These are phyloP conservation scores for Dissostichus mawsoni DNA, from an alignment of 2,113 vertebrate genomes.

Conservation along the genomic window DNA sequence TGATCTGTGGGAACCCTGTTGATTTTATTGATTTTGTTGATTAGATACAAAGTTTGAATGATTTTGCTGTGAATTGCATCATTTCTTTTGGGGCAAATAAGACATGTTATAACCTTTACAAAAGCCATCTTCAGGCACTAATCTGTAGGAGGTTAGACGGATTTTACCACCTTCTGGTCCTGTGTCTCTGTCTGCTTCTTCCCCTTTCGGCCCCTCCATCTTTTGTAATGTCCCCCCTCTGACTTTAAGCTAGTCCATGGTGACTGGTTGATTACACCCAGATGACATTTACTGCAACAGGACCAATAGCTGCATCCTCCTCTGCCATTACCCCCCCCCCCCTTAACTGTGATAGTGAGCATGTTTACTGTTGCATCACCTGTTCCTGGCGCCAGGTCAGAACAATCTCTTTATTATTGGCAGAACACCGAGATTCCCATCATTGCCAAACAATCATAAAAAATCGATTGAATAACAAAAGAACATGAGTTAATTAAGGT, in stretches of 20 bases:
- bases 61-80: too few species aligned
- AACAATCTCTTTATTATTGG: slow-evolving; percentile 27
- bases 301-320: slow-evolving; percentile 20
- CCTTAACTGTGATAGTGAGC: slow-evolving; percentile 42
- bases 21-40: too few species aligned
- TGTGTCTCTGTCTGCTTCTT: background rate
- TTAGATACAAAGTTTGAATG: too few species aligned
- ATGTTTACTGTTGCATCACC: slow-evolving; percentile 34
- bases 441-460: slow-evolving; percentile 17
- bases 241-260: slow-evolving; percentile 1
- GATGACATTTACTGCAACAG: slow-evolving; percentile 6
- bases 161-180: too few species aligned
- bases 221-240: background rate
- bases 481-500: slow-evolving; percentile 3
- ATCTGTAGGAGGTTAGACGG: too few species aligned
- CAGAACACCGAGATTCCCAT: slow-evolving; percentile 4
- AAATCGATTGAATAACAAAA: slow-evolving; percentile 8
- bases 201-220: background rate
- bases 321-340: background rate
- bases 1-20: too few species aligned
- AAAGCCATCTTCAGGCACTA: too few species aligned
- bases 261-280: slow-evolving; percentile 11
- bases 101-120: too few species aligned
- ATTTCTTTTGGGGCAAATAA: too few species aligned
- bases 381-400: slow-evolving; percentile 33